Evolutionary conservation across 1,140 invertebrate genomes (phyloP), one percentile per base, ranked within the genome.

Genomic region (Maniola jurtina): DNA sequence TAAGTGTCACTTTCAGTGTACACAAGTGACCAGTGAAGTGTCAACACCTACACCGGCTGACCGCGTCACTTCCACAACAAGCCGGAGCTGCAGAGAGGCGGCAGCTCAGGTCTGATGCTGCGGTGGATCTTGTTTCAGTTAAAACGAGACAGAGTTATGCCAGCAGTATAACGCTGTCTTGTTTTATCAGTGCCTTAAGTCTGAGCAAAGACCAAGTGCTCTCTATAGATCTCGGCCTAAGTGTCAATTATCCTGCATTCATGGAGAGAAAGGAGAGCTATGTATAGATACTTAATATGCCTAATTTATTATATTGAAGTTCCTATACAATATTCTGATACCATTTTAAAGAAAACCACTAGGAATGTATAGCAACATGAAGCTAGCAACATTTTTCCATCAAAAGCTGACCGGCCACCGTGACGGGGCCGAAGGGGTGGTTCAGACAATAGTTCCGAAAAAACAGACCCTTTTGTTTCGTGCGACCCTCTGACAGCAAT

Each of bases 31-130:
- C n/a, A 61, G 60, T 66, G 58, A 57, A 63, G 71, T 73, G 66
- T 60, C 38, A 55, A 57, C 56, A 34, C 25, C 77, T 81, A 54
- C 78, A 71, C 42, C 63, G 76, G 71, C 84, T 84, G 64, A 86
- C 85, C 14, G 78, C 81, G 48, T 60, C 84, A 87, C 57, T 88
- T 86, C 75, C 86, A 89, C 76, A 87, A 87, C 72, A 84, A 86
- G 75, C 84, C 86, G 8, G 83, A 85, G 68, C 75, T 89, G 62
- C 81, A 75, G 71, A 67, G 81, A 25, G 79, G 80, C 13, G 75
- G 73, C 58, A 70, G 79, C 11, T 77, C 68, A 7, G 78, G 76
- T 7, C 78, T 86, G 62, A 83, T 88, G 84, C 73, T 88, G 74
- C 77, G 75, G 64, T 89, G 86, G 86, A 82, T 86, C 59, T 76